Percentiles rank a stretch among this genome's conserved stretches.
Conservation (phyloP, 2,113 vertebrate species). For the Hyperopisus bebe region DNA sequence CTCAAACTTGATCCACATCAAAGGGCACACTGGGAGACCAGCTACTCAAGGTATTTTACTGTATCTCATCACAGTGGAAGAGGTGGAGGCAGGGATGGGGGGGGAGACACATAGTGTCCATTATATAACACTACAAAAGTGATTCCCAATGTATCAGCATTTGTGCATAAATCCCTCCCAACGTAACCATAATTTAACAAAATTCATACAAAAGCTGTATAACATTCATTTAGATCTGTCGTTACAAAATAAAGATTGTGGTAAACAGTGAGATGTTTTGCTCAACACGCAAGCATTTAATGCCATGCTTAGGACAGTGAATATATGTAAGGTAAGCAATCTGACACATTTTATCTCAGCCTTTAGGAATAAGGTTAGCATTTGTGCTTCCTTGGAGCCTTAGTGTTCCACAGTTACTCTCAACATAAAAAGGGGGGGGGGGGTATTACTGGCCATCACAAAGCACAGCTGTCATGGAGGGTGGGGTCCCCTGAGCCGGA, state of each 20-base stretch:
- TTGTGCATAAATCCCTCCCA: not conserved
- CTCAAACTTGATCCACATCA: conserved; percentile 30
- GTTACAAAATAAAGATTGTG: not conserved
- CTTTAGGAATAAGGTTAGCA: not conserved
- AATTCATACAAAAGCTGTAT: not conserved
- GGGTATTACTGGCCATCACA: not conserved
- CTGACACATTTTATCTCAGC: not conserved
- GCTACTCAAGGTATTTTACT: not conserved
- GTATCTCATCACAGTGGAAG: not conserved
- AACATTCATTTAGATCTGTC: not conserved
- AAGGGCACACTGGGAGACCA: conserved; percentile 1
- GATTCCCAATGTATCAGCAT: not conserved
- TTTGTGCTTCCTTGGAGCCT: not conserved
- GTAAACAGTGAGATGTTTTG: not conserved
- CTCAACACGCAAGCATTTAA: not conserved
- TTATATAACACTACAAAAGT: not conserved
- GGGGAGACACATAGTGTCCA: not conserved
- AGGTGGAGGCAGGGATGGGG: not conserved
- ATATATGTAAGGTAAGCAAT: not conserved
- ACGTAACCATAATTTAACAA: not conserved
- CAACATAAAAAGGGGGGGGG: not conserved
- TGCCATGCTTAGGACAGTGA: not conserved
- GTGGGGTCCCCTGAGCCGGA: conserved; percentile 26
- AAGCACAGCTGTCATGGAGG: conserved; percentile 38
- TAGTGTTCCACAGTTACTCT: not conserved